A percentile compares a stretch with the other conserved stretches of the same genome.
Evolutionary conservation across 2,888 invertebrate genomes (phyloP).

Genomic region (Junonia oenone): DNA sequence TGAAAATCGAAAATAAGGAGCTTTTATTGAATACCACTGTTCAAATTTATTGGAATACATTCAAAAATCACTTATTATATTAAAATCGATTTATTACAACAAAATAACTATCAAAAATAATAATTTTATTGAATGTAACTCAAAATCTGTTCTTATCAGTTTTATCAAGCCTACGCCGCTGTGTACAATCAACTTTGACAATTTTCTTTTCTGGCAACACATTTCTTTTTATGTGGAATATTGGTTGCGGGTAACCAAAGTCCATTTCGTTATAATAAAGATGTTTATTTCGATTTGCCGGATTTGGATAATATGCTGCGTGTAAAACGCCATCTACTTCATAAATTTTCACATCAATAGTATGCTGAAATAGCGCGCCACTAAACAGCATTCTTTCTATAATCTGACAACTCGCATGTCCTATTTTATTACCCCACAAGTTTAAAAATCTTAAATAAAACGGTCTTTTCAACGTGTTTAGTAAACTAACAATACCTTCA

Average conservation of each 20-base stretch:
- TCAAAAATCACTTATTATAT: too few species aligned
- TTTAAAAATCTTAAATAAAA: constrained; percentile 57
- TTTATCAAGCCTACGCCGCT: constrained; percentile 54
- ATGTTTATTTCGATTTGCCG: constrained; percentile 71
- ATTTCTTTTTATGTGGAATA: constrained; percentile 60
- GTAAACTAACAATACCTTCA: constrained; percentile 68
- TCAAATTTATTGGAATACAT: too few species aligned
- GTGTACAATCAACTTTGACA: constrained; percentile 56
- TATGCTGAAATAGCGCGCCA: constrained; percentile 55
- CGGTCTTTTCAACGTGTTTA: constrained; percentile 79
- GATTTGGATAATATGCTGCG: constrained; percentile 63
- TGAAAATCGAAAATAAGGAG: too few species aligned
- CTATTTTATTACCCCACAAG: constrained; percentile 63
- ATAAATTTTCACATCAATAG: constrained; percentile 58
- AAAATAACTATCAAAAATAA: not conserved
- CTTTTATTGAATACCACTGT: too few species aligned
- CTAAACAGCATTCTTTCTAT: constrained; percentile 59
- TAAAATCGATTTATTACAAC: not conserved
- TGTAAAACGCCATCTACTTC: constrained; percentile 50
- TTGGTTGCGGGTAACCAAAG: constrained; percentile 58
- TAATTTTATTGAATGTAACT: not conserved
- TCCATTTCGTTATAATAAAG: constrained; percentile 76
- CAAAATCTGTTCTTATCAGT: constrained; percentile 45
- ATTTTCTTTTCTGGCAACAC: constrained; percentile 38
- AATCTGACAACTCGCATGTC: constrained; percentile 57